Conservation (phyloP, 2,113 vertebrate genomes). For the Lota lota region DNA sequence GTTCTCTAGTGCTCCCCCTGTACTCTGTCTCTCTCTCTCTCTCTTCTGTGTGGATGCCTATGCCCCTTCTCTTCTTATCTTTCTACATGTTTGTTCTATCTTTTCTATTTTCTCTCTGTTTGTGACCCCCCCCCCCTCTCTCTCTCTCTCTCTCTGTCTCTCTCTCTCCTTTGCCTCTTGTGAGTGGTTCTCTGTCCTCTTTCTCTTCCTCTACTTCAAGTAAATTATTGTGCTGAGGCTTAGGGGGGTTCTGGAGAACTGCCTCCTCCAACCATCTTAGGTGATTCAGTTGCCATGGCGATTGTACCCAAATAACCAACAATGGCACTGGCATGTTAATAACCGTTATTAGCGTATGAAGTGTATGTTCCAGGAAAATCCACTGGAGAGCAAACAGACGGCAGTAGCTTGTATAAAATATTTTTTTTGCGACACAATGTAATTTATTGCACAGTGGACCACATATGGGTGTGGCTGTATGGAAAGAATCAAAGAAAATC, state of each 20-base stretch:
- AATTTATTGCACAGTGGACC: too few relatives aligned
- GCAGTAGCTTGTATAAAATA: neutral
- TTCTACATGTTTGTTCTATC: neutral
- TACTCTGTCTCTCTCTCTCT: neutral
- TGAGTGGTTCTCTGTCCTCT: neutral
- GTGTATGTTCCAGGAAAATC: slow-evolving; percentile 55
- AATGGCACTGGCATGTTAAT: slow-evolving; percentile 67
- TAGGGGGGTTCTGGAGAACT: slow-evolving; percentile 42
- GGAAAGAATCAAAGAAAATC: too few relatives aligned
- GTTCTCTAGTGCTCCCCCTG: neutral
- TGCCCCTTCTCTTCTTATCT: too few relatives aligned
- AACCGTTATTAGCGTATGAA: slow-evolving; percentile 70
- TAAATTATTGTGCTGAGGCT: slow-evolving; percentile 36
- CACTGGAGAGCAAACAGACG: slow-evolving; percentile 7
- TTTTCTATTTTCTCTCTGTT: neutral
- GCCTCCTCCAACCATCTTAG: slow-evolving; percentile 58
- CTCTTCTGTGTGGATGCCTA: too few relatives aligned
- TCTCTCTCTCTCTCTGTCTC: neutral
- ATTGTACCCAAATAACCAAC: slow-evolving; percentile 70
- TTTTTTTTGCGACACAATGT: neutral
- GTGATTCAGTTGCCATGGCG: slow-evolving; percentile 70
- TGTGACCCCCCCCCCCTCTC: neutral
- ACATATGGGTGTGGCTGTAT: too few relatives aligned
- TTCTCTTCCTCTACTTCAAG: slow-evolving; percentile 34
- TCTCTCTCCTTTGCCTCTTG: neutral